Base-by-base conservation (phyloP, 2,113 vertebrate genomes). In the Amblyornis subalaris region DNA sequence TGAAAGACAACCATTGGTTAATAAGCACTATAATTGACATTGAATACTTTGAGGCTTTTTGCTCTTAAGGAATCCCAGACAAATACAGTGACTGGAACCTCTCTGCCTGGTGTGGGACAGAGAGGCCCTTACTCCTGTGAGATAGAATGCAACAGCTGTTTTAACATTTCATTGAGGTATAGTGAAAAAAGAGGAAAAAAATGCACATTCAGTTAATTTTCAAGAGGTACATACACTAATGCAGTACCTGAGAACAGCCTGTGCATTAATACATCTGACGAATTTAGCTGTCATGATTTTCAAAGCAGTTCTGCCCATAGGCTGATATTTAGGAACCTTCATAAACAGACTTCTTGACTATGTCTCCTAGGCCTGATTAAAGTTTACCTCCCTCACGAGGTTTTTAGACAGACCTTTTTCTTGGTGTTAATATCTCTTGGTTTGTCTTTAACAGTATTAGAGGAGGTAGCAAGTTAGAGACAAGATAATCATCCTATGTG, bases 51-150 rank as follows among this genome's bases (percentile, higher is more conserved):
- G 24, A 50, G 20, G 12, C 1, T 62, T 61, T 81, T 40, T 86
- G 7, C 13, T 29, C 45, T 57, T 62, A 58, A 54, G 62, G 10
- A 61, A 69, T 88, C 22, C 11, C 12, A 51, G 64, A 54, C 7
- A 65, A 28, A n/a, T 14, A 42, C 6, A 51, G 45, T 42, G 38
- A 47, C 9, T 65, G 16, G 23, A 57, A 65, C 5, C 1, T 79
- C 2, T 24, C 35, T 73, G 3, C 10, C 5, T 2, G 6, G 0
- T 33, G 23, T 42, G 23, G 7, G 15, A 69, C 1, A 2, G 18
- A 57, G 3, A 78, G 7, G 22, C 35, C 79, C 21, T 71, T 55
- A 13, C 5, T 76, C 9, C 29, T 62, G 21, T 38, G 58, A 61
- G 19, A 50, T 4, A 64, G 35, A 14, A 70, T 73, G 42, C 33